phyloP scores from a whole-genome alignment of 2,113 vertebrate species.

The Myodes glareolus region DNA sequence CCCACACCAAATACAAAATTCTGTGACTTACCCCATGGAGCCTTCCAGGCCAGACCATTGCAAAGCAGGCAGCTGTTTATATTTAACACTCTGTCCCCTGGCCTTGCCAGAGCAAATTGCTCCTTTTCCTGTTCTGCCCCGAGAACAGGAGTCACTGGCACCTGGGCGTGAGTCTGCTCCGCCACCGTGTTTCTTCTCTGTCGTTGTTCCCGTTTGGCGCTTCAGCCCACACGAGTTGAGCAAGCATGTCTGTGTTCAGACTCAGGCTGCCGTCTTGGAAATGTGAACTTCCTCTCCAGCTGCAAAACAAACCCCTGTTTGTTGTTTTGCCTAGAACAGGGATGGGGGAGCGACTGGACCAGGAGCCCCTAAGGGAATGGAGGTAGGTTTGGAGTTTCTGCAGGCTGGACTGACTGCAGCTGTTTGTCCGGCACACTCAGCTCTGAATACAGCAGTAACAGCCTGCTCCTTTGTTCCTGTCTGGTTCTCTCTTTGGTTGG shows the following conservation, averaged over 20 bases:
- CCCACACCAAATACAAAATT: neutral
- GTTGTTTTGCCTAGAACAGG: neutral
- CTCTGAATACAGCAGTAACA: neutral
- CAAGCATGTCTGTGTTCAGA: neutral
- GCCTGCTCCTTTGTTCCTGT: neutral
- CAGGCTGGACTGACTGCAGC: neutral
- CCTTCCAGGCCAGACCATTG: neutral
- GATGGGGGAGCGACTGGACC: neutral
- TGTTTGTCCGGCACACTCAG: neutral
- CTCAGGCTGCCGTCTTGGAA: neutral
- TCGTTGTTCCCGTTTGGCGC: neutral
- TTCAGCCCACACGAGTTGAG: neutral
- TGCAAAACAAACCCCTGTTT: neutral
- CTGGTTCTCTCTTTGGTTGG: neutral
- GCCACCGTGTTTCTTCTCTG: neutral
- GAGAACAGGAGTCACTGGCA: neutral
- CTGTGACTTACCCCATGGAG: neutral
- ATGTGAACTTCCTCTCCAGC: constrained; percentile 8
- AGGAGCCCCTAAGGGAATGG: neutral
- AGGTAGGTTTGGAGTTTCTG: neutral
- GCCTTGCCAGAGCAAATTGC: constrained; percentile 1
- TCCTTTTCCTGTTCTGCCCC: neutral
- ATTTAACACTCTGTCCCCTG: neutral
- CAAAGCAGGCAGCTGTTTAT: neutral
- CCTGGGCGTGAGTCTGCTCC: neutral